Conservation (phyloP, 23 tunicate species). For the Styela plicata region DNA sequence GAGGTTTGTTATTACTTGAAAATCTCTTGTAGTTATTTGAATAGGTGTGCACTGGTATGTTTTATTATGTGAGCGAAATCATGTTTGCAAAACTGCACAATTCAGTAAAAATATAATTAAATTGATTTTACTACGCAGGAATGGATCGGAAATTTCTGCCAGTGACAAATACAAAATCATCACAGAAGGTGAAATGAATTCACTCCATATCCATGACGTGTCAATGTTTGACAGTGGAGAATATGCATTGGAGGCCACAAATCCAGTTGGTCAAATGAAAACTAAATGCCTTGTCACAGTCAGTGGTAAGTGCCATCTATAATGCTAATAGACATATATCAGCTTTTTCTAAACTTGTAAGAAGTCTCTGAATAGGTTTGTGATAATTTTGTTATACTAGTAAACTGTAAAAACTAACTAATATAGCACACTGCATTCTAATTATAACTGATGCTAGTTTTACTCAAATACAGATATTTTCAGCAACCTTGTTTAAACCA, state of each 20-base stretch:
- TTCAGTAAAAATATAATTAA: no score
- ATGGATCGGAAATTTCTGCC: slow-evolving; percentile 51
- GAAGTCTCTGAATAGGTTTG: no score
- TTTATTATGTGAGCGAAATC: no score
- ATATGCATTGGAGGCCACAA: slow-evolving; percentile 54
- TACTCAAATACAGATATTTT: no score
- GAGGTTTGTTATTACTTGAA: slow-evolving; percentile 19
- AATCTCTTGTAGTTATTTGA: no score
- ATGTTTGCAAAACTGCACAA: no score
- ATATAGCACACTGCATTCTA: neutral
- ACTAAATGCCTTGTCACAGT: slow-evolving; percentile 50
- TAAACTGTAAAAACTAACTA: neutral
- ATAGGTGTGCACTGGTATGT: no score
- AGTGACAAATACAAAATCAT: slow-evolving; percentile 66
- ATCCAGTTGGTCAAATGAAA: slow-evolving; percentile 70
- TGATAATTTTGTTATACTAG: no score
- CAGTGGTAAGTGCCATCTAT: slow-evolving; percentile 22
- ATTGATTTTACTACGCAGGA: neutral
- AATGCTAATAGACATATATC: no score
- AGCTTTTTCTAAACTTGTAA: no score
- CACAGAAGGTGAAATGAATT: slow-evolving; percentile 58
- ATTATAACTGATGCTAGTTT: no score
- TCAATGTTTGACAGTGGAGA: slow-evolving; percentile 55
- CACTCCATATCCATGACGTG: slow-evolving; percentile 39
- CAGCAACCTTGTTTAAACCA: no score